Base-by-base conservation (phyloP, 2,113 vertebrate species). In the Ictalurus furcatus region DNA sequence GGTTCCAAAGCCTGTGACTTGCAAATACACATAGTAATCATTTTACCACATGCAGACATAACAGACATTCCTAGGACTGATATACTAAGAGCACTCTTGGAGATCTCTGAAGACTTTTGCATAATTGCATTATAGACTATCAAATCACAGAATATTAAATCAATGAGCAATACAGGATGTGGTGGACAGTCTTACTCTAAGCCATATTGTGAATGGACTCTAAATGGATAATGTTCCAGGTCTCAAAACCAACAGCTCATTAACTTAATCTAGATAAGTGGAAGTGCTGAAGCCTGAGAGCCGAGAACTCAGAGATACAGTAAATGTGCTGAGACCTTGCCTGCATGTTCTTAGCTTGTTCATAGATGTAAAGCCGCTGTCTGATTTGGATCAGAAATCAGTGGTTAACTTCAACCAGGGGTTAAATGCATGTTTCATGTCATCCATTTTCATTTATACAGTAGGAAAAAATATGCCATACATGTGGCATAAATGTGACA, bases 231-330 rank as follows among this genome's bases (percentile, higher is more conserved):
- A 85, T 76, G 79, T 87, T 78, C 87, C 2, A 92, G 58, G 63
- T 69, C 12, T 83, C 9, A 52, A 7, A 17, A 14, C 52, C 83
- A 89, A 78, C 21, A 67, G 44, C 44, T 85, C 19, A 87, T 85
- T 44, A 84, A 67, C 73, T 87, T 44, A 87, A 76, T 85, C 44
- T 59, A 84, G 71, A 78, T 87, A 58, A 90, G 69, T 82, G 56
- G 56, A 65, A 63, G 44, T 61, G 65, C 37, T 63, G 37, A 34
- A 14, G 67, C 54, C 19, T 23, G 21, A 54, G 52, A 3, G 56
- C 6, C 0, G 58, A 71, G 25, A 16, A 65, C 56, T 52, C 56
- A 58, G n/a, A 5, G 5, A 48, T 48, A 48, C 56, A 40, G n/a
- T 54, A 78, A 89, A 84, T 65, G 13, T 37, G 23, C 78, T 16